Percentiles rank a stretch among this genome's conserved stretches.
Evolutionary conservation across 2,888 invertebrate species (phyloP).

Genomic region (Drosophila tripunctata): DNA sequence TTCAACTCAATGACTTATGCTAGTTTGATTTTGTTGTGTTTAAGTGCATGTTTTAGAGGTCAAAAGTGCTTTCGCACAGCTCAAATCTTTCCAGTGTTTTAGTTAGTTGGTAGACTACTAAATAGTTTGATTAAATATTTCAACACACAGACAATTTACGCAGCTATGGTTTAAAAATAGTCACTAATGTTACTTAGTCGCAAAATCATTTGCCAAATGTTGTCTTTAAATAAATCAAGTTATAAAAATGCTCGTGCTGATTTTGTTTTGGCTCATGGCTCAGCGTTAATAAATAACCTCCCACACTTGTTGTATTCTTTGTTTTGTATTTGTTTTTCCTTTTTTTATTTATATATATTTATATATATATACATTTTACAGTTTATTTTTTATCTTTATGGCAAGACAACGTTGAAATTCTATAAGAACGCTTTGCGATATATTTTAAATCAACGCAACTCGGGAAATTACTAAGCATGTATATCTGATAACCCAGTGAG

Average conservation of each 20-base stretch:
- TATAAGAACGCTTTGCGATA: slow-evolving; percentile 43
- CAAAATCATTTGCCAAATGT: slow-evolving; percentile 66
- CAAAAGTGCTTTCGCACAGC: slow-evolving; percentile 8
- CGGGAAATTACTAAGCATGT: slow-evolving; percentile 20
- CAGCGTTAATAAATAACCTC: slow-evolving; percentile 69
- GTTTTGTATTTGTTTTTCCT: not conserved
- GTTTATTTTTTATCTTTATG: slow-evolving; percentile 65
- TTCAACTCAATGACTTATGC: slow-evolving; percentile 27
- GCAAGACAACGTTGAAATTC: slow-evolving; percentile 50
- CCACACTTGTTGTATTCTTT: slow-evolving; percentile 43
- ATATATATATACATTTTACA: slow-evolving; percentile 22
- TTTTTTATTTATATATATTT: no score
- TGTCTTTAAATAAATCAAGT: slow-evolving; percentile 76
- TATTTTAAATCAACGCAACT: slow-evolving; percentile 37
- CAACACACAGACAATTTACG: slow-evolving; percentile 15
- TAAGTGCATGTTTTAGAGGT: slow-evolving; percentile 28
- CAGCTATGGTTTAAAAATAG: slow-evolving; percentile 46
- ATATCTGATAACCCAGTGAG: slow-evolving; percentile 54
- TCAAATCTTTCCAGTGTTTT: not conserved
- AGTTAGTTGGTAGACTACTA: not conserved
- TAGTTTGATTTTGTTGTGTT: slow-evolving; percentile 23
- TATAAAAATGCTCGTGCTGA: slow-evolving; percentile 70
- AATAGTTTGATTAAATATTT: not conserved
- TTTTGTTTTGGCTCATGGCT: slow-evolving; percentile 70
- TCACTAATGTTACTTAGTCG: slow-evolving; percentile 49